Percentiles rank a stretch among this genome's conserved stretches.
phyloP scores from a whole-genome alignment of 1,140 invertebrate genomes.

The Arion vulgaris region DNA sequence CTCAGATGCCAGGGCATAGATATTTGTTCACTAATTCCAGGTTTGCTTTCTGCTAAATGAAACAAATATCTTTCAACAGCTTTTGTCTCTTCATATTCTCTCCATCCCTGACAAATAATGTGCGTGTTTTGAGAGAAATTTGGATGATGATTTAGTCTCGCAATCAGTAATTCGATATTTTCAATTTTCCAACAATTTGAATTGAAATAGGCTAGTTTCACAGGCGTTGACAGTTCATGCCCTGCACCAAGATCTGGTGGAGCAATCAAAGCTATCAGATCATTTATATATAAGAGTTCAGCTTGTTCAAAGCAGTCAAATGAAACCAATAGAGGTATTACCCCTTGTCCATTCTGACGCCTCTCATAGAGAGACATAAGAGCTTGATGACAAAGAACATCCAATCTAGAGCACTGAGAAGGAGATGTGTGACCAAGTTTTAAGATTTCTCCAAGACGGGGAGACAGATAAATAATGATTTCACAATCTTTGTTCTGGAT shows the following conservation, averaged over 20 bases:
- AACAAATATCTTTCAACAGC: background rate
- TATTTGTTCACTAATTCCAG: background rate
- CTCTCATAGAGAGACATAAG: background rate
- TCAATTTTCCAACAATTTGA: background rate
- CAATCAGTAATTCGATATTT: background rate
- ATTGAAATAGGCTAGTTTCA: background rate
- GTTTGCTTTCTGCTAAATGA: background rate
- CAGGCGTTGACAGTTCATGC: background rate
- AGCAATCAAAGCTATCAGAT: background rate
- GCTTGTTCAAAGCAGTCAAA: constrained; percentile 17
- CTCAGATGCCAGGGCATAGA: background rate
- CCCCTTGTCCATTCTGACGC: background rate
- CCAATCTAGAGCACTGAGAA: background rate
- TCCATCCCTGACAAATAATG: background rate
- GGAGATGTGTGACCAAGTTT: background rate
- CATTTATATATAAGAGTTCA: background rate
- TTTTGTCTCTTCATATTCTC: background rate
- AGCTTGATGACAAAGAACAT: background rate
- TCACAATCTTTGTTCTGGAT: background rate
- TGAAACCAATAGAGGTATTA: background rate
- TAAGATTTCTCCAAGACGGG: background rate
- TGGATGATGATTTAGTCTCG: background rate
- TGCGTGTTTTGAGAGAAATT: background rate
- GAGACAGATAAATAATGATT: background rate
- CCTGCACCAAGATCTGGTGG: background rate